Evolutionary conservation across 2,888 invertebrate genomes (phyloP).

Genomic region (Brachylomia viminalis): DNA sequence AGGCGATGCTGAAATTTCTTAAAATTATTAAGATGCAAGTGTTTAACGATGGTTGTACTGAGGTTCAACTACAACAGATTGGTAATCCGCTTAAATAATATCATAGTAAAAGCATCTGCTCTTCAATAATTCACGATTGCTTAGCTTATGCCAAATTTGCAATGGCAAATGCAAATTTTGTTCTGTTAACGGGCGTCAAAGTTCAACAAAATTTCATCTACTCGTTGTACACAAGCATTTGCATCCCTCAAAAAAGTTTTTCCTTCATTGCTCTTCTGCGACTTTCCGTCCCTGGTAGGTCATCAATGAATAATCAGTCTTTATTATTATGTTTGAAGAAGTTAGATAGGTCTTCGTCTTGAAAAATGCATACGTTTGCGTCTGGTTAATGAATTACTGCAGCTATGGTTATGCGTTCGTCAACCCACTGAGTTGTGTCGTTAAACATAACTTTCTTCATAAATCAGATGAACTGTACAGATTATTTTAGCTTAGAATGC

Average conservation of each 20-base stretch:
- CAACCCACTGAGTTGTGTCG: not conserved
- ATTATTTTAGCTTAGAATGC: not conserved
- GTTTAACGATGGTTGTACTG: too few species aligned
- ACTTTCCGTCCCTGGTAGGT: not conserved
- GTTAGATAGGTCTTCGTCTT: not conserved
- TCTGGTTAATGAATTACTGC: not conserved
- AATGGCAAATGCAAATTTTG: not conserved
- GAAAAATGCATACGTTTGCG: not conserved
- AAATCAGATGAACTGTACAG: conserved; percentile 4
- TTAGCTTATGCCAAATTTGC: not conserved
- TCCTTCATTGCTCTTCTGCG: not conserved
- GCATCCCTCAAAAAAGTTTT: not conserved
- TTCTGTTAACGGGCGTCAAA: conserved; percentile 43
- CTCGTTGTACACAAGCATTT: not conserved
- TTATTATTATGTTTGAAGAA: not conserved
- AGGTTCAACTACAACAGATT: not conserved
- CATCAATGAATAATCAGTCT: not conserved
- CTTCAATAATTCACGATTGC: not conserved
- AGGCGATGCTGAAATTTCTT: not conserved
- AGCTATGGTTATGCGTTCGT: not conserved
- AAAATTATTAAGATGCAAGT: too few species aligned
- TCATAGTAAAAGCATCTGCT: not conserved
- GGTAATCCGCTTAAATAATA: too few species aligned
- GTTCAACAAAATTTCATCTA: conserved; percentile 22
- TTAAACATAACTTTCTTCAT: conserved; percentile 21